Base-by-base conservation (phyloP, 2,797 vertebrate genomes). In the Chaenodraco wilsoni region DNA sequence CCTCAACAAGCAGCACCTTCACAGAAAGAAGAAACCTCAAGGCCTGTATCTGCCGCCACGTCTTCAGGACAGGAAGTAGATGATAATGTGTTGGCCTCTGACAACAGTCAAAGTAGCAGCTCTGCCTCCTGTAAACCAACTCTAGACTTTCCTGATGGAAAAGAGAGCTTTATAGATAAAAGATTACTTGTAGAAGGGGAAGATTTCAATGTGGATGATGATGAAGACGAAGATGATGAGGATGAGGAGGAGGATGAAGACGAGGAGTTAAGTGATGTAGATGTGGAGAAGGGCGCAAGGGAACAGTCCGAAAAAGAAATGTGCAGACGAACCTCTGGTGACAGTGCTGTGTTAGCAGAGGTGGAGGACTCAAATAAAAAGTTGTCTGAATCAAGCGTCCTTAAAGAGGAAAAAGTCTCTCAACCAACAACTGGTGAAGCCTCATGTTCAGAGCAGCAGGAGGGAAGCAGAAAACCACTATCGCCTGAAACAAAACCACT, bases 231-330 rank as follows among this genome's bases (percentile, higher is more conserved):
- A 0, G 90, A 93, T 0, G 92, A 93, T 0, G 91, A n/a, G n/a
- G n/a, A 93, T 0, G 92, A 90, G 0, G 91, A 91, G 0, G 94
- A 92, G 16, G 88, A 92, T 55, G 91, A 92, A 41, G 88, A 95
- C 46, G 96, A 96, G 27, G 95, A 94, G 43, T 86, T 73, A 8
- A 97, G 96, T 78, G 98, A 98, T 88, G 94, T 96, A 0, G 97
- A 98, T 86, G 70, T 97, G 81, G 98, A 99, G 84, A 99, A 99
- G 79, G 97, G 98, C 2, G 97, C 97, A 57, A 96, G 93, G 82
- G 98, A 99, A 83, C 94, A 94, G 72, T 96, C 98, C 21, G 98
- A 99, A 79, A 99, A 99, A 87, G 96, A 97, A 80, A 90, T 83
- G 33, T 91, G 92, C 48, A 94, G 93, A 65, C 81, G 60, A 48